Percentiles rank a stretch among this genome's conserved stretches.
phyloP scores from a whole-genome alignment of 2,888 invertebrate species.

The Andrena minutula region DNA sequence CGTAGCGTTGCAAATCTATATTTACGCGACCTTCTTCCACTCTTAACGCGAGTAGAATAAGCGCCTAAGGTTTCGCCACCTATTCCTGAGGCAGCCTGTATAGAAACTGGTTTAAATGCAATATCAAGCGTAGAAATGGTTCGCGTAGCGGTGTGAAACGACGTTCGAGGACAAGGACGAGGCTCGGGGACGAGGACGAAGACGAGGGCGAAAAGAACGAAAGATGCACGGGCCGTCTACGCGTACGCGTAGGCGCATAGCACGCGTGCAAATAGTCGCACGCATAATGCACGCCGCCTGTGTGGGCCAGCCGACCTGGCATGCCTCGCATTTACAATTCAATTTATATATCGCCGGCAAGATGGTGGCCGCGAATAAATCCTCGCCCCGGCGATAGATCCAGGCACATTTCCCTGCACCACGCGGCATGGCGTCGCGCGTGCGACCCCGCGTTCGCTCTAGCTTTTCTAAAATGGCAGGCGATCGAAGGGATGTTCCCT shows the following conservation, averaged over 20 bases:
- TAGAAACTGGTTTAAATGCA: not conserved
- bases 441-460: not conserved
- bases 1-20: no score
- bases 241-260: constrained; percentile 57
- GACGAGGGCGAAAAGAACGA: constrained; percentile 30
- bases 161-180: constrained; percentile 30
- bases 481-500: not conserved
- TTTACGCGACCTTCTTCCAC: no score
- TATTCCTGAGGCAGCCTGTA: not conserved
- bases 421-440: constrained; percentile 13
- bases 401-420: constrained; percentile 15
- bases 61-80: not conserved
- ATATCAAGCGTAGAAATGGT: constrained; percentile 6
- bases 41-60: not conserved
- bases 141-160: not conserved
- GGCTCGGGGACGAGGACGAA: constrained; percentile 16
- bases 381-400: constrained; percentile 20
- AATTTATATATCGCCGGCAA: constrained; percentile 53
- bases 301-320: constrained; percentile 52
- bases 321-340: constrained; percentile 61
- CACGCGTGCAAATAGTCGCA: constrained; percentile 65
- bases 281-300: constrained; percentile 51
- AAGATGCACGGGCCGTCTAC: constrained; percentile 31
- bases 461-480: constrained; percentile 43
- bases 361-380: constrained; percentile 54